Conservation (phyloP, 2,888 invertebrate species). For the Pelosia muscerda region DNA sequence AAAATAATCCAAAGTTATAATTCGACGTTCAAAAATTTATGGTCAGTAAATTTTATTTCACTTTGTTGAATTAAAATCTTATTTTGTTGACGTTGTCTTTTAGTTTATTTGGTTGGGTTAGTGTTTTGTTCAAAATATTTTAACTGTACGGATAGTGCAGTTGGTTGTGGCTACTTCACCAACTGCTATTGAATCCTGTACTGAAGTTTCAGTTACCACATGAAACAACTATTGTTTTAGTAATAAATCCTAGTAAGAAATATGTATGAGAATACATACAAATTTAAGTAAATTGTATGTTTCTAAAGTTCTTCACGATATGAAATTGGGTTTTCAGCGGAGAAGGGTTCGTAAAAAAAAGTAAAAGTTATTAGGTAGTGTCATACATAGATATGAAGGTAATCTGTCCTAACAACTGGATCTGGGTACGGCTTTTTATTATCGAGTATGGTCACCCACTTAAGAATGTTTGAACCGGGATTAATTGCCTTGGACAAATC, state of each 20-base stretch:
- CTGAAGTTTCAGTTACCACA: neutral
- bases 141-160: too few species aligned
- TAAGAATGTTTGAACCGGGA: neutral
- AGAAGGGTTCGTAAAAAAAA: neutral
- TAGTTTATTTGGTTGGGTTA: neutral
- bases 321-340: neutral
- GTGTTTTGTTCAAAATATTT: neutral
- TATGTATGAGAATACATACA: too few species aligned
- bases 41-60: constrained; percentile 27
- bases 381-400: too few species aligned
- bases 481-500: neutral
- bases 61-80: neutral
- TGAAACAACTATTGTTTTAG: neutral
- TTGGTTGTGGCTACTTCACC: neutral
- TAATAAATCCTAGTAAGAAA: too few species aligned
- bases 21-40: constrained; percentile 32
- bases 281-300: neutral
- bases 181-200: neutral
- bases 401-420: too few species aligned
- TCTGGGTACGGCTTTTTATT: too few species aligned
- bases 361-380: too few species aligned
- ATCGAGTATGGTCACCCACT: neutral
- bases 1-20: constrained; percentile 41
- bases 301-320: neutral
- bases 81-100: constrained; percentile 1